Conservation (phyloP, 2,113 vertebrate species). For the Channa argus region DNA sequence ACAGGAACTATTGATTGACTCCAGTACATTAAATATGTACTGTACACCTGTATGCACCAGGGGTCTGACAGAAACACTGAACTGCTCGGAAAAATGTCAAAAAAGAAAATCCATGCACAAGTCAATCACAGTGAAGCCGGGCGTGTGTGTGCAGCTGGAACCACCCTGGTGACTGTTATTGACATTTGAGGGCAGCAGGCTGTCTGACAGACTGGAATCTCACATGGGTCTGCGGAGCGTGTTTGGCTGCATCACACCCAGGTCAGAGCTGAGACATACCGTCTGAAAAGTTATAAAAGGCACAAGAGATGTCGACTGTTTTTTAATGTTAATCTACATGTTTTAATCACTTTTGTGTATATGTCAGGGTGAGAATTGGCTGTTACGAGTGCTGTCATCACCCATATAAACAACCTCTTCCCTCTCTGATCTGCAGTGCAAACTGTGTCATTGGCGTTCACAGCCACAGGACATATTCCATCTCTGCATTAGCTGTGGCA, state of each 20-base stretch:
- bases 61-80: constrained; percentile 46
- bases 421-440: background rate
- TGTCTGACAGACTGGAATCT: constrained; percentile 29
- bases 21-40: constrained; percentile 66
- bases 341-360: too few species aligned
- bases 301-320: background rate
- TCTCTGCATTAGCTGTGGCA: constrained; percentile 66
- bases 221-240: background rate
- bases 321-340: too few species aligned
- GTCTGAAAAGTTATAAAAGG: background rate
- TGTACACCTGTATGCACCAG: constrained; percentile 41
- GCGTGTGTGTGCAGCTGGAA: background rate
- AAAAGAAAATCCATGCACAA: constrained; percentile 50
- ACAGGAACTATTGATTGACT: constrained; percentile 59
- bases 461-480: constrained; percentile 66
- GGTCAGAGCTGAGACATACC: background rate
- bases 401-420: constrained; percentile 5
- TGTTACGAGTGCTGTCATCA: constrained; percentile 12
- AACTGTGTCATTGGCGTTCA: background rate
- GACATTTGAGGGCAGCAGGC: constrained; percentile 25
- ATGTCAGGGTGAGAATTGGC: background rate
- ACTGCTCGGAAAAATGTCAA: constrained; percentile 39
- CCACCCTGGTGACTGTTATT: constrained; percentile 34
- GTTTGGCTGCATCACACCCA: constrained; percentile 15
- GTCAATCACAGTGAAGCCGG: constrained; percentile 39